Conservation (phyloP, 2,888 invertebrate genomes). For the Apotomis capreana region DNA sequence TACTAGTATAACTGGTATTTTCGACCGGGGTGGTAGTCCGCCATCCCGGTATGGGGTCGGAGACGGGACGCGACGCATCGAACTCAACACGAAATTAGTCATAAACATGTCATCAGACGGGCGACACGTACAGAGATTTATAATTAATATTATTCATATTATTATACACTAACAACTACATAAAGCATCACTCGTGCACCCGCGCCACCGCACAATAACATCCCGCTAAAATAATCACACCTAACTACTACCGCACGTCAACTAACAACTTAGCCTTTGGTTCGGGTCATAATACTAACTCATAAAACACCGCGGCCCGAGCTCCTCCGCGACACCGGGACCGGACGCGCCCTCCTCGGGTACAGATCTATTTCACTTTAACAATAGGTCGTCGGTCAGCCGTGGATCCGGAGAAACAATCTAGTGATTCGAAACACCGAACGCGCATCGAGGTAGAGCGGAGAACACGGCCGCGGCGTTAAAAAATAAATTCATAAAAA, state of each 20-base stretch:
- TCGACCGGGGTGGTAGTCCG: not conserved
- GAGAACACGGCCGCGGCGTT: constrained; percentile 6
- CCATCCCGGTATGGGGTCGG: not conserved
- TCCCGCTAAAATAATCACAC: constrained; percentile 27
- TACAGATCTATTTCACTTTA: too few relatives aligned
- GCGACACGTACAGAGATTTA: constrained; percentile 68
- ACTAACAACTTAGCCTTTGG: constrained; percentile 43
- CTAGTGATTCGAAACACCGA: not conserved
- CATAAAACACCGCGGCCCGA: constrained; percentile 3
- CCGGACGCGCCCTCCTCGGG: too few relatives aligned
- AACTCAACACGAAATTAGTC: constrained; percentile 48
- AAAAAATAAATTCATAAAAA: constrained; percentile 43
- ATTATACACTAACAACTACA: constrained; percentile 74
- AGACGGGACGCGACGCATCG: not conserved
- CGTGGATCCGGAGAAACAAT: too few relatives aligned
- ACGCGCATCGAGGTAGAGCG: not conserved
- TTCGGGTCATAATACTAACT: constrained; percentile 42
- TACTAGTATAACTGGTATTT: constrained; percentile 8
- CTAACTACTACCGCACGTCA: constrained; percentile 30
- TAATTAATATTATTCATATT: constrained; percentile 57
- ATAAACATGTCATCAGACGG: constrained; percentile 55
- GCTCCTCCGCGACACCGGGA: too few relatives aligned
- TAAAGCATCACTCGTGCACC: constrained; percentile 75
- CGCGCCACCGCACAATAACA: constrained; percentile 45
- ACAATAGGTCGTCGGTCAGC: too few relatives aligned